Base-by-base conservation (phyloP, 2,888 invertebrate genomes). In the Cyclophora punctaria region DNA sequence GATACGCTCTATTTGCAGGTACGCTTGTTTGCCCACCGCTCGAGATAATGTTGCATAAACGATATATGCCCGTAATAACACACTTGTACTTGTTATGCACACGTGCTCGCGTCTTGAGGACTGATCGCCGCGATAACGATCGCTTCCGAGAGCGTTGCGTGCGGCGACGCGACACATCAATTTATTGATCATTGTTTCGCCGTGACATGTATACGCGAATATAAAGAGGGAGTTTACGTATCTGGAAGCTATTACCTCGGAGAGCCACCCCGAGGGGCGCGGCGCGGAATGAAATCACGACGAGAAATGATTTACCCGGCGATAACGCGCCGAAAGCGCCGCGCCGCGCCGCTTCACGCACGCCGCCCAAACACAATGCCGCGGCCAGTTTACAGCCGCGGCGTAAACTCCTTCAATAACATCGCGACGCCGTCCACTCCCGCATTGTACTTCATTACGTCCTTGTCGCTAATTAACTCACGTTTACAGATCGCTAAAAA, bases 31-130 rank as follows among this genome's bases (percentile, higher is more conserved):
- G 74, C 71, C 72, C 78, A 75, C 77, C 78, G 80, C 76, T 71
- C 61, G 66, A 82, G 82, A 83, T 85, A 81, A 83, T 83, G 77
- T 83, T 83, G 80, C 80, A 79, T 82, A 78, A 80, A 78, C 78
- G 71, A 64, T 52, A 53, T 73, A 71, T 67, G 69, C 60, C 63
- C 64, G 66, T 64, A 63, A 65, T 65, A 44, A 44, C 34, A 70
- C 63, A 71, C 69, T 73, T 72, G 73, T 20, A 37, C 37, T 20
- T 37, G 37, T 37, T 66, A 69, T 53, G 52, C 40, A 41, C 44
- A 44, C 34, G 44, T 34, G 49, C 49, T 46, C 51, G 51, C 50
- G 51, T 46, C 51, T 52, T 37, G 48, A 51, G 53, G 51, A 52
- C 6, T 7, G n/a, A 44, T 44, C 44, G 20, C 3, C 33, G 44